Percentiles rank a stretch among this genome's conserved stretches.
Conservation (phyloP, 2,888 invertebrate species). For the Clanis bilineata region DNA sequence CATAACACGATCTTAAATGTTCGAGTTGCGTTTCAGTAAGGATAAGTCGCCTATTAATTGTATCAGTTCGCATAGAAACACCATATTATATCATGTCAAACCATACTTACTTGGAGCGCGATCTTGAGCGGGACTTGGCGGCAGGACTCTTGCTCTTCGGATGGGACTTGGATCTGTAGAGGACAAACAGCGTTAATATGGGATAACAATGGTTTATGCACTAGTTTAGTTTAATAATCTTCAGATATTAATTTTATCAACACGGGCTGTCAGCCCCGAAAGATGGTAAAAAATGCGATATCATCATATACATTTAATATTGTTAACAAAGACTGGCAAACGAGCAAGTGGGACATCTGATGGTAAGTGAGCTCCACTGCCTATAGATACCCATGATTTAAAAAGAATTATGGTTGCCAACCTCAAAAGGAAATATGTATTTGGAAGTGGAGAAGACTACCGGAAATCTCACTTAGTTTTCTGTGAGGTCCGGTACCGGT, state of each 20-base stretch:
- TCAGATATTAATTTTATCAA: conserved; percentile 52
- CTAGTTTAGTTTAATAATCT: background rate
- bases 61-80: conserved; percentile 29
- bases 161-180: conserved; percentile 83
- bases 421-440: too few species aligned
- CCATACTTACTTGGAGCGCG: conserved; percentile 87
- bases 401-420: too few species aligned
- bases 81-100: background rate
- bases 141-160: conserved; percentile 89
- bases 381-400: too few species aligned
- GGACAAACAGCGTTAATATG: conserved; percentile 77
- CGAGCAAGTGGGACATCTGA: too few species aligned
- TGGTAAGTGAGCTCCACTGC: too few species aligned
- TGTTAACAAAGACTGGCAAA: too few species aligned
- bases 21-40: too few species aligned
- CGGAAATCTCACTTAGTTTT: too few species aligned
- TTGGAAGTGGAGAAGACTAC: too few species aligned
- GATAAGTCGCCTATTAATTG: too few species aligned
- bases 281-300: conserved; percentile 45
- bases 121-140: conserved; percentile 89
- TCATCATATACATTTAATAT: conserved; percentile 9
- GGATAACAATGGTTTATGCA: conserved; percentile 16
- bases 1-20: too few species aligned
- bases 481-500: too few species aligned
- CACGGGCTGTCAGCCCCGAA: conserved; percentile 82